A percentile compares a stretch with the other conserved stretches of the same genome.
phyloP scores from a whole-genome alignment of 1,140 invertebrate genomes.

The Platorchestia sp. region DNA sequence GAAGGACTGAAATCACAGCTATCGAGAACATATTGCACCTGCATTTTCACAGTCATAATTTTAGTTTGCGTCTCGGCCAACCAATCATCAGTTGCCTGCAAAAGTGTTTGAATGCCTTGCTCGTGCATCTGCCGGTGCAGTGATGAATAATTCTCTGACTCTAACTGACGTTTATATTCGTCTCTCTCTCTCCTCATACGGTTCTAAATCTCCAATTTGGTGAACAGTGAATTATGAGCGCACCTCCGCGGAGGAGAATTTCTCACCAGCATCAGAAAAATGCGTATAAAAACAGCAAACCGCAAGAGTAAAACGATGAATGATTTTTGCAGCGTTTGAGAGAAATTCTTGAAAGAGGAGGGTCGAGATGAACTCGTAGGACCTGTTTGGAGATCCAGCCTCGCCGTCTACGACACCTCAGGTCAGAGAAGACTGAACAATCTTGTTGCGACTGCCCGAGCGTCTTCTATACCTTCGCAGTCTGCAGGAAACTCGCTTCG shows the following conservation, averaged over 20 bases:
- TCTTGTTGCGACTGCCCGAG: background rate
- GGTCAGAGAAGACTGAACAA: background rate
- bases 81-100: background rate
- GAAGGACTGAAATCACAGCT: background rate
- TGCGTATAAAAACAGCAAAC: background rate
- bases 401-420: background rate
- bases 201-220: background rate
- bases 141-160: background rate
- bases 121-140: background rate
- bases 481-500: background rate
- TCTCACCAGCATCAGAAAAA: background rate
- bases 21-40: background rate
- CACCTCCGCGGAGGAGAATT: background rate
- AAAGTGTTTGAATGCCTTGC: background rate
- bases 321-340: background rate
- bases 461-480: background rate
- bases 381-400: background rate
- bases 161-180: background rate
- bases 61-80: background rate
- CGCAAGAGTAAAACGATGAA: background rate
- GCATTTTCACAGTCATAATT: background rate
- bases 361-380: background rate
- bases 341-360: constrained; percentile 1
- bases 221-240: background rate
- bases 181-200: background rate